Evolutionary conservation across 2,113 vertebrate species (phyloP).

Genomic region (Onychorhynchus coronatus): DNA sequence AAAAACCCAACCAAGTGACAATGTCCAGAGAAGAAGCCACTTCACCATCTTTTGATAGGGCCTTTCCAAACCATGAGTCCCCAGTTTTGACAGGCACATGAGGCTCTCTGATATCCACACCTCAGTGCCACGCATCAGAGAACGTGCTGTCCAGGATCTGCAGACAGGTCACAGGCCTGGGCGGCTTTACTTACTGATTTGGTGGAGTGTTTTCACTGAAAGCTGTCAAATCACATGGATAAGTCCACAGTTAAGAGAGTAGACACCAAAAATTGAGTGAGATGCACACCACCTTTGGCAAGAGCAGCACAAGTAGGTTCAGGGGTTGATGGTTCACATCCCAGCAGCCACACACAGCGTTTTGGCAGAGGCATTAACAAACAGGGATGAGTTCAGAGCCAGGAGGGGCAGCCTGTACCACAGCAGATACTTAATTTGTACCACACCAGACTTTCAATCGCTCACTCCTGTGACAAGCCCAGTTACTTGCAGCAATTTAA

Average conservation of each 20-base stretch:
- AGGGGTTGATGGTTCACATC: not conserved
- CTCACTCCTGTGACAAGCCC: not conserved
- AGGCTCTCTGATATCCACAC: too few species aligned
- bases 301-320: not conserved
- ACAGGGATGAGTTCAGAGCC: not conserved
- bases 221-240: not conserved
- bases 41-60: not conserved
- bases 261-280: not conserved
- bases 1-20: fast-evolving
- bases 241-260: fast-evolving
- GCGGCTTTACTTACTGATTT: too few species aligned
- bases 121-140: not conserved
- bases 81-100: fast-evolving
- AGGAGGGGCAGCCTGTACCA: not conserved
- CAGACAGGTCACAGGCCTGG: not conserved
- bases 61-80: not conserved
- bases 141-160: not conserved
- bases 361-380: not conserved
- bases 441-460: not conserved
- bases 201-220: not conserved
- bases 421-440: not conserved
- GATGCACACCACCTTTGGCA: not conserved
- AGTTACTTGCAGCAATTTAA: not conserved
- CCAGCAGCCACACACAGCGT: not conserved
- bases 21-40: not conserved